Base-by-base conservation (phyloP, 1,140 invertebrate genomes). In the Zaprionus vittiger region DNA sequence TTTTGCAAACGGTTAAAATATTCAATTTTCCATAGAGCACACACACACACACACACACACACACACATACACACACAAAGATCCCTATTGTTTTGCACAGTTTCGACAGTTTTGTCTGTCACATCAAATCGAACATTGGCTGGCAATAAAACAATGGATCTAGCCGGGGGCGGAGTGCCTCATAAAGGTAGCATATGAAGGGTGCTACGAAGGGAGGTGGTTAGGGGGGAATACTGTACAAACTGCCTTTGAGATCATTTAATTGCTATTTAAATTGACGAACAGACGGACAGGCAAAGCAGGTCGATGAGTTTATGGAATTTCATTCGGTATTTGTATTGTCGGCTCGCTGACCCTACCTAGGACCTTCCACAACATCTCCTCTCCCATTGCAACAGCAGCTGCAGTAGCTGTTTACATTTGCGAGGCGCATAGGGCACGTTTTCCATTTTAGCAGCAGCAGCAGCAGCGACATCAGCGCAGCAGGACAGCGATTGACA, bases 211-310 rank as follows among this genome's bases (percentile, higher is more conserved):
- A 28, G 26, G 5, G 6, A 7, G 26, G 5, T 5, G 26, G 7
- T 31, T 7, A 1, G 26, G 5, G 26, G 26, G 26, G 26, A 28
- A 28, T 28, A 34, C 31, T 34, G 31, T 34, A 34, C 9, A 34
- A 55, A 28, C 62, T 55, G 56, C 62, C 69, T 22, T 64, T 65
- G 34, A 59, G 68, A 60, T 79, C 69, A 80, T 83, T 86, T 86
- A 86, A 86, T 86, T 87, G 83, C 73, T 73, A 86, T 86, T 86
- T 83, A 87, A 83, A 86, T 63, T 85, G 77, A 81, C 62, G 28
- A 54, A 72, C 11, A 52, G 41, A 37, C 14, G 37, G n/a, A 31
- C 22, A 49, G 15, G 5, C 47, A 9, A 41, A 26, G 12, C 26
- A 49, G 56, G 20, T 52, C 31, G 41, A 38, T 37, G 37, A 77